Evolutionary conservation across 2,113 vertebrate species (phyloP), one percentile per base, ranked within the genome.

Genomic region (Anguilla rostrata): DNA sequence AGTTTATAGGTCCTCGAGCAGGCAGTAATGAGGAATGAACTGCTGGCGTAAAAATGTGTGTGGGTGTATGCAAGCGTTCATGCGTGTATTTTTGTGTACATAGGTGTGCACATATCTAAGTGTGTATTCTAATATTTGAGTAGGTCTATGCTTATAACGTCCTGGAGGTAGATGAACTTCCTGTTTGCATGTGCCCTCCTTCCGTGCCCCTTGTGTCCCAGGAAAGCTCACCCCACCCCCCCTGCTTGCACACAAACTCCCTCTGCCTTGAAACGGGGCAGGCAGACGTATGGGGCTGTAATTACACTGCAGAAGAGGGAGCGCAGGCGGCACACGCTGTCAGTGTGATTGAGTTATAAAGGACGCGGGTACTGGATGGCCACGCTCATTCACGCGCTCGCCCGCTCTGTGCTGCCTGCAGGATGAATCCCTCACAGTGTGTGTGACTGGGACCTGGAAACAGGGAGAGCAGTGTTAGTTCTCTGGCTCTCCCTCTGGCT

Each of bases 381-480:
- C 34, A 12, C 0, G 29, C 75, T 63, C 39, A 78, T 80, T 85
- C 20, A 40, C 40, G 16, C 34, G 26, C 49, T 83, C 6, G 82
- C 49, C 82, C 39, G 39, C 39, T 43, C 40, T 39, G 41, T n/a
- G 3, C 43, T 56, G 82, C 3, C 60, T 8, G 26, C 39, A 39
- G 20, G 39, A 83, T 60, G 34, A 57, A 63, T 83, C 39, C 34
- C 82, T 83, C 82, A 63, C 81, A 56, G 11, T 53, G 26, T 43
- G n/a, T 56, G 81, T 82, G 16, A 22, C 40, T 46, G 83, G 53
- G 83, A 43, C 43, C 43, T 56, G 46, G 81, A 82, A 34, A 53
- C 34, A 34, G 83, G 83, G 83, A 41, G 60, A 66, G 63, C 57
- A 46, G 85, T 71, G 39, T 75, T 53, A 53, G 57, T 39, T 66